Base-by-base conservation (phyloP, 1,140 invertebrate species). In the Micrasema minimum region DNA sequence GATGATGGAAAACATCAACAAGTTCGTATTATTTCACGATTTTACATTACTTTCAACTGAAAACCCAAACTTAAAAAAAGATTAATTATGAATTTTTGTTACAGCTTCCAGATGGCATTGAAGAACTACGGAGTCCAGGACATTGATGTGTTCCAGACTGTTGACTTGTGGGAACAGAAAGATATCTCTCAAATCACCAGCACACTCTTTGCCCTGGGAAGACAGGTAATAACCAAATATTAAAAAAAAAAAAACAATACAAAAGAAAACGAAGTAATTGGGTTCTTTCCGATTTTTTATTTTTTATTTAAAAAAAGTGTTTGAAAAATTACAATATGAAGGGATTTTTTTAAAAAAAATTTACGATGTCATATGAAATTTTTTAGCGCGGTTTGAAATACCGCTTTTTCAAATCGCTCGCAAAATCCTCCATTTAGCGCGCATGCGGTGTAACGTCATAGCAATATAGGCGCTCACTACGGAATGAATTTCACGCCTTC, bases 1-100 rank as follows among this genome's bases (percentile, higher is more conserved):
- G 79, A 90, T 97, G 88, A 96, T 97, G 94, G 95, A 97, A 85
- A 97, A 97, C 86, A 93, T 96, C 79, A 94, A 92, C 85, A 90
- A 90, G 90, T 91, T 82, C 87, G 87, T 81, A 45, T 2, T 6
- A 14, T 14, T 0, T 14, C 18, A 7, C 20, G 20, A n/a, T 7
- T 14, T 43, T n/a, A 31, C 26, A 7, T 31, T 31, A 31, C 7
- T 31, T 7, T 31, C 7, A 7, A 31, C 7, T 31, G 3, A 4
- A 31, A 31, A 31, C 26, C 26, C 2, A 31, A 31, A 31, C 26
- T 31, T 31, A 4, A 16, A 12, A 11, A 45, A 48, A 18, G n/a
- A 1, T 7, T 10, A 20, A 3, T 2, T 48, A 20, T 7, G 45
- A 18, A n/a, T 55, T 55, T 16, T 16, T 37, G 14, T 37, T 46